These are phyloP conservation scores for Opisthograptis luteolata DNA, from an alignment of 2,888 invertebrate species.

Conservation along the genomic window DNA sequence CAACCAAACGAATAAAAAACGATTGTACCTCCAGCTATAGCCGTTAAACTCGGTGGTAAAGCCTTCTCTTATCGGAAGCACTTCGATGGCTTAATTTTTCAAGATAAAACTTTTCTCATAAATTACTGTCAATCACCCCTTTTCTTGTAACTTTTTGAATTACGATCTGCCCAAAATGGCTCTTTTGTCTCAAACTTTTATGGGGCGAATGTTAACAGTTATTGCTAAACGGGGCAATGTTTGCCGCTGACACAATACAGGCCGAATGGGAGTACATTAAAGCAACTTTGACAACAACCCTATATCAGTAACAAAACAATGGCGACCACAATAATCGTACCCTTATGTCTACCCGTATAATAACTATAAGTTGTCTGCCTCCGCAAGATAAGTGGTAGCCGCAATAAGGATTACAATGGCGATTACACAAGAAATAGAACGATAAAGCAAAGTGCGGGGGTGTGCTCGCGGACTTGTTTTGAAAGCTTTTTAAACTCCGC, in stretches of 20 bases:
- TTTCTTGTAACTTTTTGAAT: slow-evolving; percentile 27
- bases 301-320: slow-evolving; percentile 58
- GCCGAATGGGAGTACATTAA: slow-evolving; percentile 31
- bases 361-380: slow-evolving; percentile 59
- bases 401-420: slow-evolving; percentile 63
- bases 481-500: slow-evolving; percentile 60
- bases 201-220: slow-evolving; percentile 25
- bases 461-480: slow-evolving; percentile 48
- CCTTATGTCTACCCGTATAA: slow-evolving; percentile 55
- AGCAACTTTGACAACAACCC: slow-evolving; percentile 44
- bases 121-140: slow-evolving; percentile 36
- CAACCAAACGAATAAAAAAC: slow-evolving; percentile 12
- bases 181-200: slow-evolving; percentile 31
- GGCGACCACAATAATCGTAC: slow-evolving; percentile 51
- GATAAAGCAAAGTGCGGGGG: slow-evolving; percentile 56
- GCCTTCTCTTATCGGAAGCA: slow-evolving; percentile 21
- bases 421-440: slow-evolving; percentile 58
- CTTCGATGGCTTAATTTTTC: slow-evolving; percentile 32
- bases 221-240: slow-evolving; percentile 25
- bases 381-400: slow-evolving; percentile 51
- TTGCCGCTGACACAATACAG: slow-evolving; percentile 26
- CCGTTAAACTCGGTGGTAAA: slow-evolving; percentile 20
- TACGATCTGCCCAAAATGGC: slow-evolving; percentile 29
- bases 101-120: slow-evolving; percentile 35
- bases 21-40: slow-evolving; percentile 10